phyloP scores from a whole-genome alignment of 2,113 vertebrate species.

The Jaculus jaculus region DNA sequence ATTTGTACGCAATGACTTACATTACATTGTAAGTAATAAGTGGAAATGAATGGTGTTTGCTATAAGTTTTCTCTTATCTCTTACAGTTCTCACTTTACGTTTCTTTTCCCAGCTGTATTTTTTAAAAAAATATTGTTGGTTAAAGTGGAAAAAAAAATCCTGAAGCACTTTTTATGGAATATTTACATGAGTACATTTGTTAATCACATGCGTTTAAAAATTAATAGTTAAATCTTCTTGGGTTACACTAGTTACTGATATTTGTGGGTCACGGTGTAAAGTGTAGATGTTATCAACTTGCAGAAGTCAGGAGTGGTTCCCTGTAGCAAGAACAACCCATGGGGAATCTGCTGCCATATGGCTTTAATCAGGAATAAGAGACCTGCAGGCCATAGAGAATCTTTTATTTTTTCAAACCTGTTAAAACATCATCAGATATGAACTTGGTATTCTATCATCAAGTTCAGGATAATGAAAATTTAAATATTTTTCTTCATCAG shows the following conservation, averaged over 20 bases:
- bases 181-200: neutral
- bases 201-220: neutral
- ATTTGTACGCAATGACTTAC: neutral
- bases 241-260: neutral
- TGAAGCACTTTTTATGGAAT: neutral
- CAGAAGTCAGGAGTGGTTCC: neutral
- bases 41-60: neutral
- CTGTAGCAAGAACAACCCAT: neutral
- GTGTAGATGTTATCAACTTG: neutral
- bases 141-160: neutral
- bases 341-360: neutral
- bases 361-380: neutral
- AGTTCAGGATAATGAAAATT: conserved; percentile 58
- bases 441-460: conserved; percentile 17
- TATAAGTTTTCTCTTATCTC: neutral
- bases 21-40: conserved; percentile 15
- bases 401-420: conserved; percentile 34
- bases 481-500: conserved; percentile 75
- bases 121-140: neutral
- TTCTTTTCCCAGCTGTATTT: neutral
- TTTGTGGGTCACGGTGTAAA: neutral
- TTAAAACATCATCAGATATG: neutral
- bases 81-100: neutral
- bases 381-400: neutral
- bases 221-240: neutral